Base-by-base conservation (phyloP, 2,113 vertebrate genomes). In the Nerophis lumbriciformis region DNA sequence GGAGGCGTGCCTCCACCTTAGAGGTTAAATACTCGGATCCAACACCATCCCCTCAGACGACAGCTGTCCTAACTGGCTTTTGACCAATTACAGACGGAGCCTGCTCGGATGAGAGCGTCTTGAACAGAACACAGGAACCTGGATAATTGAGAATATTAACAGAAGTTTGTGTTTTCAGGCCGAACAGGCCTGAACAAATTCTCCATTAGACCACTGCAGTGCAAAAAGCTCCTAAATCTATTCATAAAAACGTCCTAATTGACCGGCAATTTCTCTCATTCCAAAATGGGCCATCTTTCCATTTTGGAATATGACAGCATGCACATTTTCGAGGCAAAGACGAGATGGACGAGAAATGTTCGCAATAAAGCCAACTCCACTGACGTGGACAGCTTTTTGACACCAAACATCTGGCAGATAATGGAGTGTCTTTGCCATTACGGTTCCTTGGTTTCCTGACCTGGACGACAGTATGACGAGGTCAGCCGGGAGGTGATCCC, bases 391-490 rank as follows among this genome's bases (percentile, higher is more conserved):
- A 12, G 42, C 12, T 11, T 45, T 3, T 45, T 45, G 42, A 45
- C 42, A 45, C 42, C 4, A 11, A 21, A 19, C 55, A 44, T 57
- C 38, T 44, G 38, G 39, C 6, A 57, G 10, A 6, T 44, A 42
- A 57, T 57, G 72, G 55, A 66, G 44, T 12, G 44, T 75, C 79
- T 80, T 89, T 90, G 90, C 85, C 89, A 75, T 66, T 13, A 83
- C 88, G 90, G 77, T 90, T 88, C 1, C 53, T 57, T 66, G 59
- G 73, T 87, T 88, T 92, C 89, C 97, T 99, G 90, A 99, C 97
- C 97, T 99, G 89, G 97, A 95, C 1, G 97, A 99, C 80, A 99
- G 92, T 88, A 97, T 94, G 95, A 98, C 94, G 94, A 99, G 94
- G 90, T 99, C 97, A 82, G 97, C 96, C 82, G 97, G 97, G 90